phyloP scores from a whole-genome alignment of 2,888 invertebrate species.

The Ochropleura leucogaster region DNA sequence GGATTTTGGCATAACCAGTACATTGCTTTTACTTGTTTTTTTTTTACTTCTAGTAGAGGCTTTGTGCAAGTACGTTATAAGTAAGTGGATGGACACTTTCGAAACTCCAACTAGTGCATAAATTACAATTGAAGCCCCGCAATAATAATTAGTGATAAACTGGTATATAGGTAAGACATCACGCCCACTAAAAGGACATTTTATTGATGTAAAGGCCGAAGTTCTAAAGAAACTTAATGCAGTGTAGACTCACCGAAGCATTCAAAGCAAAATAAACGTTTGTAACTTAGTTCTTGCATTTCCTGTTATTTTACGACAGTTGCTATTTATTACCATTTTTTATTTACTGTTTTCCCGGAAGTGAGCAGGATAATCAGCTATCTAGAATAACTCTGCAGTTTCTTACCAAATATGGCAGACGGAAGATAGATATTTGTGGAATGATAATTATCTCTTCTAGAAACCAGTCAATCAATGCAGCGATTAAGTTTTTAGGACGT shows the following conservation, averaged over 20 bases:
- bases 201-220: neutral
- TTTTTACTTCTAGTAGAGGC: neutral
- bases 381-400: constrained; percentile 31
- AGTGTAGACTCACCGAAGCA: neutral
- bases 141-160: neutral
- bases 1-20: neutral
- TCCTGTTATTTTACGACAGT: constrained; percentile 34
- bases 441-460: constrained; percentile 22
- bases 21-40: neutral
- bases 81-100: neutral
- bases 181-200: neutral
- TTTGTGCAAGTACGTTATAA: neutral
- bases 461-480: neutral
- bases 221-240: neutral
- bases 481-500: neutral
- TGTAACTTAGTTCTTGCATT: constrained; percentile 16
- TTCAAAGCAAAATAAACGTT: constrained; percentile 10
- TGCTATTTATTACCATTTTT: constrained; percentile 24
- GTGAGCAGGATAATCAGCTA: neutral
- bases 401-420: constrained; percentile 28
- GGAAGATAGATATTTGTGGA: constrained; percentile 24
- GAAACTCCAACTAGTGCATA: neutral
- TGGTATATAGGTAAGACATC: neutral
- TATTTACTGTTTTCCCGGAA: constrained; percentile 38
- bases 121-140: neutral